Conservation (phyloP, 2,113 vertebrate species). For the Oreochromis niloticus region DNA sequence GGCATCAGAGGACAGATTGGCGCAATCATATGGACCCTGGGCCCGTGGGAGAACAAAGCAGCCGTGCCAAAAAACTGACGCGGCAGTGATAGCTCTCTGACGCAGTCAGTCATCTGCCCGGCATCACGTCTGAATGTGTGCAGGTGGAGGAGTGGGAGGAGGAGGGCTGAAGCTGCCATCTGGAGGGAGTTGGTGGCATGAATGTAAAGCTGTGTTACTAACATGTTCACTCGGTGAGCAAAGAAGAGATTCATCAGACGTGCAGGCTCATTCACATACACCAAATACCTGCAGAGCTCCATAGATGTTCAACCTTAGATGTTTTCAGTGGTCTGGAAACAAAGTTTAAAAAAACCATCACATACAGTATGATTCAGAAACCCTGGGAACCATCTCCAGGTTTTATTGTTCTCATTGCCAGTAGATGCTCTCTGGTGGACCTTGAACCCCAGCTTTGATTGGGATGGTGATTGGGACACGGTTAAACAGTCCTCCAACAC, state of each 20-base stretch:
- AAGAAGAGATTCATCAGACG: background rate
- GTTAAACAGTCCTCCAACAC: background rate
- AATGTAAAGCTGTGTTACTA: background rate
- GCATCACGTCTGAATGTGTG: background rate
- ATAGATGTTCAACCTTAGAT: background rate
- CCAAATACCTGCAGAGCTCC: background rate
- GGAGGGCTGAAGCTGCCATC: background rate
- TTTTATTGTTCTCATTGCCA: background rate
- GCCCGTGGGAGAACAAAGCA: background rate
- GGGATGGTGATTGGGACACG: background rate
- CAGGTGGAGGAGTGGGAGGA: background rate
- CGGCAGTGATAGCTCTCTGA: background rate
- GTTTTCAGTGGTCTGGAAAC: background rate
- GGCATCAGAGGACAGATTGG: background rate
- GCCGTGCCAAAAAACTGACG: constrained; percentile 9
- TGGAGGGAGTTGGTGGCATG: background rate
- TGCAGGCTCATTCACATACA: background rate
- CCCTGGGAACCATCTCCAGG: background rate
- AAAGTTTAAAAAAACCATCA: background rate
- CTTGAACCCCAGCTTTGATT: background rate
- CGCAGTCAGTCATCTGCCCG: background rate
- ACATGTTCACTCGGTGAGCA: background rate
- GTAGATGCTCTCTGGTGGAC: background rate
- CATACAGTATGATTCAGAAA: background rate
- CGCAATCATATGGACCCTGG: background rate